A percentile compares a stretch with the other conserved stretches of the same genome.
These are phyloP conservation scores for Hydriomena furcata DNA, from an alignment of 2,888 invertebrate genomes.

Conservation along the genomic window DNA sequence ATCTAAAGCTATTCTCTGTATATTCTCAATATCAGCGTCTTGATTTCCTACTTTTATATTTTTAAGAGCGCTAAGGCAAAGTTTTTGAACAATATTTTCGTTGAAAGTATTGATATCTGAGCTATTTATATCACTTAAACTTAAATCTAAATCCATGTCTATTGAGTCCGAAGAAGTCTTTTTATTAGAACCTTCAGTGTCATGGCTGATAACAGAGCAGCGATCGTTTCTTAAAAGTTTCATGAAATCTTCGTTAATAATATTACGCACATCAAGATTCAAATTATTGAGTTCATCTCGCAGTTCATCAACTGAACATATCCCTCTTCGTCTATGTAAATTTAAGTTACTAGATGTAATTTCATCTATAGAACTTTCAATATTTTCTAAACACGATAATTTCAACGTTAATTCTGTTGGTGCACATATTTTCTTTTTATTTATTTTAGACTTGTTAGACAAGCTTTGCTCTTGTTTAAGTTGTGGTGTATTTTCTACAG, in stretches of 20 bases:
- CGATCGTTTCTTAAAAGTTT: constrained; percentile 69
- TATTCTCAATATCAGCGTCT: constrained; percentile 81
- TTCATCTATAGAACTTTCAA: constrained; percentile 76
- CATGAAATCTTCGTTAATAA: constrained; percentile 61
- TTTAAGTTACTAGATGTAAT: constrained; percentile 71
- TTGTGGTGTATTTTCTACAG: constrained; percentile 77
- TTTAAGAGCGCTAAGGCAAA: constrained; percentile 78
- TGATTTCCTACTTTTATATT: constrained; percentile 82
- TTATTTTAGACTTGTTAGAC: constrained; percentile 46
- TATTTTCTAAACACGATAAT: constrained; percentile 65
- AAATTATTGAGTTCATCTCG: constrained; percentile 67
- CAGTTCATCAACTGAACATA: constrained; percentile 81
- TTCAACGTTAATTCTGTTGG: constrained; percentile 77
- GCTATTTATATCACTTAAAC: constrained; percentile 81
- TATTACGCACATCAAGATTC: constrained; percentile 61
- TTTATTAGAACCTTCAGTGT: constrained; percentile 75
- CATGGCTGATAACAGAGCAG: constrained; percentile 73
- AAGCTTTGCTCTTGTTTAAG: constrained; percentile 49
- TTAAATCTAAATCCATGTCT: constrained; percentile 80
- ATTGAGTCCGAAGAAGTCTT: constrained; percentile 81
- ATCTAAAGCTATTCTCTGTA: constrained; percentile 80
- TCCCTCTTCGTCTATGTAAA: constrained; percentile 81
- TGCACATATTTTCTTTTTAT: constrained; percentile 72
- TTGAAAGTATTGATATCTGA: constrained; percentile 81
- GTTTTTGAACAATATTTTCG: constrained; percentile 80